A percentile compares a stretch with the other conserved stretches of the same genome.
Conservation (phyloP, 2,888 invertebrate genomes). For the Trissonchulus latispiculum region DNA sequence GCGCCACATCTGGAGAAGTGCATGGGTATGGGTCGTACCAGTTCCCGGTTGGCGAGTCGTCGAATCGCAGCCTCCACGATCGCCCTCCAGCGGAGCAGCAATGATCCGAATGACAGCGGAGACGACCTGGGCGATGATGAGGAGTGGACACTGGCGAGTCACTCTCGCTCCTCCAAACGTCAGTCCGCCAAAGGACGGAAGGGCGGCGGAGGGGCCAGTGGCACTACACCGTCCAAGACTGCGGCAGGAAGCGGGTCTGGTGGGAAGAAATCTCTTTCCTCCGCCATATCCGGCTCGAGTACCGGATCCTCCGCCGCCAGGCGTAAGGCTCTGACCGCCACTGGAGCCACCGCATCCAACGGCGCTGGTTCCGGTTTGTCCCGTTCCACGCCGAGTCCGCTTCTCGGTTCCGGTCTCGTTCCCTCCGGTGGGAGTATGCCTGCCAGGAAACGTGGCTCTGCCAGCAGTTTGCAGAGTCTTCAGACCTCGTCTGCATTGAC, state of each 20-base stretch:
- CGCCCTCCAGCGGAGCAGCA: not conserved
- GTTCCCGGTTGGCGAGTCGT: slow-evolving; percentile 15
- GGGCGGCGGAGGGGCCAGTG: no score
- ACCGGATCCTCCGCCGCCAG: not conserved
- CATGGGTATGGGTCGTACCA: slow-evolving; percentile 22
- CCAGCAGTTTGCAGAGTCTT: not conserved
- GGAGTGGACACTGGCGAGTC: not conserved
- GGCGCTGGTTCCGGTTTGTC: not conserved
- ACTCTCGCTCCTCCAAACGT: not conserved
- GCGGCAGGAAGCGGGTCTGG: not conserved
- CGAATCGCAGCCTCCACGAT: slow-evolving; percentile 13
- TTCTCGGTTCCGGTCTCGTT: no score
- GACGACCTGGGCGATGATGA: not conserved
- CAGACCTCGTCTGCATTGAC: no score
- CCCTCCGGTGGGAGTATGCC: not conserved
- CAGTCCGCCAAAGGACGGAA: not conserved
- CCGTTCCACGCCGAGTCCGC: not conserved
- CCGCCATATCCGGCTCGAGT: not conserved
- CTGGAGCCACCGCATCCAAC: not conserved
- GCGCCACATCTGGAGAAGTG: slow-evolving; percentile 22
- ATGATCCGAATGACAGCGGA: not conserved
- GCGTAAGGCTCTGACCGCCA: not conserved
- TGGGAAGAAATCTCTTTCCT: not conserved
- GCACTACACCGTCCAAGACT: not conserved
- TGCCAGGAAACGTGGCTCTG: not conserved